Base-by-base conservation (phyloP, 2,797 vertebrate species). In the Urocyon cinereoargenteus region DNA sequence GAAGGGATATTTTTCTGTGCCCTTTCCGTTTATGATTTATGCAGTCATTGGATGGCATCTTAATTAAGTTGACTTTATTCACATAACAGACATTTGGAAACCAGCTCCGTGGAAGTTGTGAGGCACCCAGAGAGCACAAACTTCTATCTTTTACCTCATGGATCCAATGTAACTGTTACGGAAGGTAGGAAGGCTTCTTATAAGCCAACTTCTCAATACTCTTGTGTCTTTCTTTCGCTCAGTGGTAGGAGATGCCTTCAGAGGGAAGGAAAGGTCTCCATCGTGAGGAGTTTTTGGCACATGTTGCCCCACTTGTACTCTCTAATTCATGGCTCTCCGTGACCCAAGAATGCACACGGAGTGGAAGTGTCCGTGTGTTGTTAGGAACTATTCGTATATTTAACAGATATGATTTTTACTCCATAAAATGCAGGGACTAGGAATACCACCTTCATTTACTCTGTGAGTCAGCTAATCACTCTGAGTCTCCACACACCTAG, bases 61-160 rank as follows among this genome's bases (percentile, higher is more conserved):
- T 45, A 94, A 95, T 84, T 94, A 51, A 72, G 45, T 91, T 95
- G 34, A 79, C 79, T 85, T 86, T 7, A 94, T 91, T 95, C 36
- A 83, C 51, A 49, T 84, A 77, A 51, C 12, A 92, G 79, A 73
- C 85, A 53, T 45, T 84, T 91, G 64, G 77, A 91, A 94, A 79
- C 51, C 14, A 34, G 16, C 92, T 83, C 53, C 40, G 2, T 49
- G 24, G n/a, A 83, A 64, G 24, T 66, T 86, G 21, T 19, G 49
- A 81, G 34, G n/a, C 19, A 31, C 31, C 19, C 31, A 81, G 36
- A 21, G 6, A 55, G 18, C 49, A 2, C 61, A 82, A 90, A 3
- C 11, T 70, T 96, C 3, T 10, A 34, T 77, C 34, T 4, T 86
- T 15, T 4, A 3, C 11, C 68, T 68, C 7, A 9, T 64, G 31